These are phyloP conservation scores for Achatina immaculata DNA, from an alignment of 1,140 invertebrate genomes.

Conservation along the genomic window DNA sequence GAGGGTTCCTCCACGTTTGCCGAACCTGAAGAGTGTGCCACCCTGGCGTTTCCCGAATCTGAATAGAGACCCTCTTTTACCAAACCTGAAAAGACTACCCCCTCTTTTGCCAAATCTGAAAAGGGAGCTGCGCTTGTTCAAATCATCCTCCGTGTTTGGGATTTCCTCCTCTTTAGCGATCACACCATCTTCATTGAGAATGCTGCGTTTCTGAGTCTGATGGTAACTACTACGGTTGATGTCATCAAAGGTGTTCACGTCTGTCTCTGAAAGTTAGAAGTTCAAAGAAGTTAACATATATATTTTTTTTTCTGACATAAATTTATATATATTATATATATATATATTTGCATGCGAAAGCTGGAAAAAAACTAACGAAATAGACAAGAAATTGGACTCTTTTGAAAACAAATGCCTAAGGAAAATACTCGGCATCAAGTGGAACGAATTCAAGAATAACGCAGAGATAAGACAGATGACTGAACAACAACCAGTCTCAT, in stretches of 20 bases:
- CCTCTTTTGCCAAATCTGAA: neutral
- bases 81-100: neutral
- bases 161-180: neutral
- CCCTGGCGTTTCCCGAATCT: conserved; percentile 3
- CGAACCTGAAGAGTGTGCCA: neutral
- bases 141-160: neutral
- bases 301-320: no score
- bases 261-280: conserved; percentile 4
- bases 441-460: no score
- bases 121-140: neutral
- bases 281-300: no score
- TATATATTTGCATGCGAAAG: no score
- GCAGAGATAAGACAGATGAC: no score
- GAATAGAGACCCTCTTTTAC: neutral
- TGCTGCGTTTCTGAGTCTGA: neutral
- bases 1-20: neutral
- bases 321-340: no score
- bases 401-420: no score
- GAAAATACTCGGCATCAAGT: no score
- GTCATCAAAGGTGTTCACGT: neutral
- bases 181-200: neutral
- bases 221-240: neutral
- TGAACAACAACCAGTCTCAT: no score
- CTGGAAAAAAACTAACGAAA: no score
- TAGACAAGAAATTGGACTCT: no score